Evolutionary conservation across 2,888 invertebrate genomes (phyloP).

Genomic region (Serrognathus titanus): DNA sequence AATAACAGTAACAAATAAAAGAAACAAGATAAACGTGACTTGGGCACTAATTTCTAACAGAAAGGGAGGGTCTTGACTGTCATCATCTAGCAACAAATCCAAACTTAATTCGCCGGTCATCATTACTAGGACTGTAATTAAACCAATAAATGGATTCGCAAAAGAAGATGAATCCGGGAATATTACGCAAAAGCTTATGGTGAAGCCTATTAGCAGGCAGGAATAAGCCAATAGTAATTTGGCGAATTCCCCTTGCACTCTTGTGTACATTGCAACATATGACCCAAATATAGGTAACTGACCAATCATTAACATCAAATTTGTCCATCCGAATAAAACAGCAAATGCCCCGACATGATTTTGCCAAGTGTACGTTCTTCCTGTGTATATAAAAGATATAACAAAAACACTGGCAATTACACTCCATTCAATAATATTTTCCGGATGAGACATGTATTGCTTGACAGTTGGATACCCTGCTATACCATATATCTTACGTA

Average conservation of each 20-base stretch:
- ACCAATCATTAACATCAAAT: slow-evolving; percentile 88
- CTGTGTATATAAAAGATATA: slow-evolving; percentile 77
- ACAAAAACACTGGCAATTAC: slow-evolving; percentile 80
- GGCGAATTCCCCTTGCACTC: slow-evolving; percentile 82
- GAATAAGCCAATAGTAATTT: slow-evolving; percentile 83
- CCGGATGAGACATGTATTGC: slow-evolving; percentile 78
- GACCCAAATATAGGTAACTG: slow-evolving; percentile 84
- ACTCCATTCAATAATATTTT: slow-evolving; percentile 85
- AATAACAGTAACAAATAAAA: slow-evolving; percentile 80
- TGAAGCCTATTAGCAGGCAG: slow-evolving; percentile 80
- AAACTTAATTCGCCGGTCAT: slow-evolving; percentile 85
- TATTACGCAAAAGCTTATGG: slow-evolving; percentile 84
- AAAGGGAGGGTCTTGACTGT: slow-evolving; percentile 72
- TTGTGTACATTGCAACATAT: slow-evolving; percentile 87
- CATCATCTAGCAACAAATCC: slow-evolving; percentile 70
- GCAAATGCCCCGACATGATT: slow-evolving; percentile 85
- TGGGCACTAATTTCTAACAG: slow-evolving; percentile 77
- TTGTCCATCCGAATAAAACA: slow-evolving; percentile 82
- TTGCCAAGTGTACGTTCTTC: slow-evolving; percentile 76
- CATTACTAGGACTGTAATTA: slow-evolving; percentile 83
- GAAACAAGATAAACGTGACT: slow-evolving; percentile 74
- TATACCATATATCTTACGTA: slow-evolving; percentile 76
- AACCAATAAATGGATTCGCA: slow-evolving; percentile 79
- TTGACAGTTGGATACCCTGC: slow-evolving; percentile 78
- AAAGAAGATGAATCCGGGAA: slow-evolving; percentile 80